Conservation (phyloP, 1,140 invertebrate genomes). For the Caerostris extrusa region DNA sequence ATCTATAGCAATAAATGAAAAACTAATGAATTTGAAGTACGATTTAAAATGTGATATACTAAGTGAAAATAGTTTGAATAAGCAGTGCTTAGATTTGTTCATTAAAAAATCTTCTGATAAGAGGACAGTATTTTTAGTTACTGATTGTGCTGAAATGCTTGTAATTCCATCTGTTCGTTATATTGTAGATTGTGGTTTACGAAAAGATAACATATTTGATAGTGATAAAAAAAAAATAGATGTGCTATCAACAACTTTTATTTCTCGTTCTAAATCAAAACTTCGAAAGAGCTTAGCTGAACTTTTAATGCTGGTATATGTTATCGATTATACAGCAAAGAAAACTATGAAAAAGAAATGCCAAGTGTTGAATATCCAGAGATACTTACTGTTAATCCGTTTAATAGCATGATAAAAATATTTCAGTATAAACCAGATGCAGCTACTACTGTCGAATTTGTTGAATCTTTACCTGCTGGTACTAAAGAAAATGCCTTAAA, state of each 20-base stretch:
- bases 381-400: conserved; percentile 62
- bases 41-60: conserved; percentile 56
- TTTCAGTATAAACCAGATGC: conserved; percentile 41
- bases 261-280: conserved; percentile 36
- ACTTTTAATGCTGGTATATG: conserved; percentile 43
- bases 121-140: conserved; percentile 60
- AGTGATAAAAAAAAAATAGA: conserved; percentile 43
- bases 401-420: conserved; percentile 69
- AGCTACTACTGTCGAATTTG: conserved; percentile 26
- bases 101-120: background rate
- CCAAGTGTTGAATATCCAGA: conserved; percentile 49
- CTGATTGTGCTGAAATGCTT: conserved; percentile 66
- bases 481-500: conserved; percentile 41
- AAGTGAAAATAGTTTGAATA: conserved; percentile 49
- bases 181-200: conserved; percentile 70
- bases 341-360: conserved; percentile 62
- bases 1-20: background rate
- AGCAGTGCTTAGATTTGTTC: background rate
- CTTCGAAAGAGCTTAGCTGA: conserved; percentile 48
- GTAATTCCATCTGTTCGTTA: conserved; percentile 51
- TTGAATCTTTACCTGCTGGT: conserved; percentile 26
- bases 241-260: conserved; percentile 44
- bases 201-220: conserved; percentile 59
- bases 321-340: conserved; percentile 70
- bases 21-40: background rate